Conservation (phyloP, 2,797 vertebrate species). For the Lacerta bilineata region DNA sequence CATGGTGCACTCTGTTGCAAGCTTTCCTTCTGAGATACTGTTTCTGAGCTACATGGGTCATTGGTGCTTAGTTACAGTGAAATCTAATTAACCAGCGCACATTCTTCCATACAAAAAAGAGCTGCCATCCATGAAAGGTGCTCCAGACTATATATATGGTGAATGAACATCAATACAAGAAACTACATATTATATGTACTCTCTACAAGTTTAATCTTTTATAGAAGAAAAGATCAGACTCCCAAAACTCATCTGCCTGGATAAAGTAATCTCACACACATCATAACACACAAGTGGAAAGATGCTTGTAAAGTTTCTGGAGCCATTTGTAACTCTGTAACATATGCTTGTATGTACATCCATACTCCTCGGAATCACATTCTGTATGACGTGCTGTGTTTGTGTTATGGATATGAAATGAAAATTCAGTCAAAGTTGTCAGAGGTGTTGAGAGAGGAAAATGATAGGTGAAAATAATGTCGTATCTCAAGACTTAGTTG, state of each 20-base stretch:
- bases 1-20: conserved; percentile 8
- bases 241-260: neutral
- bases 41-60: conserved; percentile 27
- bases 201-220: neutral
- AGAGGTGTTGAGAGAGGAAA: too few relatives aligned
- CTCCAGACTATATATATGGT: conserved; percentile 2
- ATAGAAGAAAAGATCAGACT: neutral
- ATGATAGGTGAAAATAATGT: too few relatives aligned
- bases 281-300: neutral
- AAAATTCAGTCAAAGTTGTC: too few relatives aligned
- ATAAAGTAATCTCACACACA: neutral
- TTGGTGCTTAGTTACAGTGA: conserved; percentile 32
- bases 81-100: conserved; percentile 34
- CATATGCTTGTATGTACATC: too few relatives aligned
- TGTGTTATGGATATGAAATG: too few relatives aligned
- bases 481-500: too few relatives aligned
- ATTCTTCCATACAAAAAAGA: conserved; percentile 2
- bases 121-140: conserved; percentile 8
- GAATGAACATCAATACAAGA: neutral
- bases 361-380: too few relatives aligned
- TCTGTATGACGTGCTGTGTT: too few relatives aligned
- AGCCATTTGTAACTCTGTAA: too few relatives aligned
- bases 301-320: too few relatives aligned
- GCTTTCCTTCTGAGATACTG: conserved; percentile 11
- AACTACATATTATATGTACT: neutral